Conservation (phyloP, 2,888 invertebrate species). For the Oligia strigilis region DNA sequence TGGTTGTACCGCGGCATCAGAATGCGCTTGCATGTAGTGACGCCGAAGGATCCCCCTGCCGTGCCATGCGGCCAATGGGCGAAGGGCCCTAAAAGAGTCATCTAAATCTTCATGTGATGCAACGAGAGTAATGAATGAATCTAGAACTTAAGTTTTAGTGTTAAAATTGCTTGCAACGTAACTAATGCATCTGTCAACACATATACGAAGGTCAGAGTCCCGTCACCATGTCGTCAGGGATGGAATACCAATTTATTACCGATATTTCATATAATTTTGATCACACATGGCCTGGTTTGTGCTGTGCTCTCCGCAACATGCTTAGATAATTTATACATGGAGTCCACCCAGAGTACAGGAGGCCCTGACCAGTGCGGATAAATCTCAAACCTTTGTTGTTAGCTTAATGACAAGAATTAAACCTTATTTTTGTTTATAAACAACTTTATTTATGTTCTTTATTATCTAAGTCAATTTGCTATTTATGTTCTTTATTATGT, state of each 20-base stretch:
- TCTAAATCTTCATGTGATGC: neutral
- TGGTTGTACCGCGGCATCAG: neutral
- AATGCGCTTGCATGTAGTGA: neutral
- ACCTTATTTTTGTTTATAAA: neutral
- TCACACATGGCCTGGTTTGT: too few species aligned
- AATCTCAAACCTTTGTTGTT: neutral
- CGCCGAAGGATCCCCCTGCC: neutral
- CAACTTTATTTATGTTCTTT: too few species aligned
- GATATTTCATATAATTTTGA: too few species aligned
- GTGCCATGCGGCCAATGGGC: neutral
- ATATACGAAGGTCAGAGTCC: neutral
- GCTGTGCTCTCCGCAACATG: neutral
- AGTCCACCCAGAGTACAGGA: neutral
- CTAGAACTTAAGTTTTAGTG: neutral
- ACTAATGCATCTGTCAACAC: too few species aligned
- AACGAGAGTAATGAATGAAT: neutral
- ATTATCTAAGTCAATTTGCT: too few species aligned
- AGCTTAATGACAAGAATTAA: neutral
- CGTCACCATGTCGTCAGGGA: neutral
- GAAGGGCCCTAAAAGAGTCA: neutral
- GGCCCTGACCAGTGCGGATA: neutral
- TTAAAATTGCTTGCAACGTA: neutral
- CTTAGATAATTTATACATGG: neutral
- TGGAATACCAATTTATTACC: neutral
- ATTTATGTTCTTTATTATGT: too few species aligned